phyloP scores from a whole-genome alignment of 1,140 invertebrate genomes.

The Pissodes strobi region DNA sequence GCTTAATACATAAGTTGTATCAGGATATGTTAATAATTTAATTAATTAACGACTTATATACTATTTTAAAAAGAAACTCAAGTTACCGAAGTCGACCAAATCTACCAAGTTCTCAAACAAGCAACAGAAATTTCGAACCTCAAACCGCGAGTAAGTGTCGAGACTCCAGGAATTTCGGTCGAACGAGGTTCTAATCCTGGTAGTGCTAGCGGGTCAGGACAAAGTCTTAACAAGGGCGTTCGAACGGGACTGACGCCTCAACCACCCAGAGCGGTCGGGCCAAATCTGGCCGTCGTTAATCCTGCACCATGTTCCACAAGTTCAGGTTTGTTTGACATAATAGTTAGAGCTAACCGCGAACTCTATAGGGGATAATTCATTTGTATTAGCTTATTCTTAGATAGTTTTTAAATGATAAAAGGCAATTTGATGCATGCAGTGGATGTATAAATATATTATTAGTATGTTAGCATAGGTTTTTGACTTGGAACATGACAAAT shows the following conservation, averaged over 20 bases:
- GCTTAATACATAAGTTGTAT: too few species aligned
- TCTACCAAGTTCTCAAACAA: constrained; percentile 91
- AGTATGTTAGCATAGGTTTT: too few species aligned
- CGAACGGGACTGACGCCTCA: constrained; percentile 36
- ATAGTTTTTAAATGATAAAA: background rate
- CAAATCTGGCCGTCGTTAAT: constrained; percentile 61
- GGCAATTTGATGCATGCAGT: constrained; percentile 19
- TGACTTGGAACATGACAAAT: too few species aligned
- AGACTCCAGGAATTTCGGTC: constrained; percentile 50
- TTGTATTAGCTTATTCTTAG: background rate
- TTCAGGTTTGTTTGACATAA: constrained; percentile 57
- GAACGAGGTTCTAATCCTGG: constrained; percentile 57
- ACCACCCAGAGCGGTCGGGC: constrained; percentile 50
- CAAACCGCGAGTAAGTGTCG: constrained; percentile 58
- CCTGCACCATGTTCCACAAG: constrained; percentile 61
- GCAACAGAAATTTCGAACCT: constrained; percentile 77
- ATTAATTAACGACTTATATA: too few species aligned
- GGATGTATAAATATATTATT: too few species aligned
- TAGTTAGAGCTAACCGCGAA: constrained; percentile 28
- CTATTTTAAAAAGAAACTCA: constrained; percentile 22
- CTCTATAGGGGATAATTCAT: constrained; percentile 2
- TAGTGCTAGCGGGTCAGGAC: constrained; percentile 60
- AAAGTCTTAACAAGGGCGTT: constrained; percentile 49
- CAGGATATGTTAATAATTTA: too few species aligned
- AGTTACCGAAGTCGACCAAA: constrained; percentile 69